phyloP scores from a whole-genome alignment of 2,888 invertebrate genomes.

The Diaphora mendica region DNA sequence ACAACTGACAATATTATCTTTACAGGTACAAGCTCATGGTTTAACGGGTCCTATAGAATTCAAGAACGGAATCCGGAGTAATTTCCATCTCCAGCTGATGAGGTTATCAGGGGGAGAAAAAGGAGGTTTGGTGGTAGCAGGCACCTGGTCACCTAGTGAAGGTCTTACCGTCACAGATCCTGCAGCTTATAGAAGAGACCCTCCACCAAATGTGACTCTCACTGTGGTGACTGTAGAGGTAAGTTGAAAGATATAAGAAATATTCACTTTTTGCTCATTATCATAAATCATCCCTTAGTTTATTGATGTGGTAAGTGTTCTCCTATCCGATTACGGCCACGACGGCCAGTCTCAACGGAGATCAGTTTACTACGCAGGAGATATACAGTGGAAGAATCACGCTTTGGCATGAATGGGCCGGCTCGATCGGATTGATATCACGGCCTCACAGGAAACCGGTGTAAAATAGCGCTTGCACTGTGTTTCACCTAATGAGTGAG shows the following conservation, averaged over 20 bases:
- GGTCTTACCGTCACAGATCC: constrained; percentile 94
- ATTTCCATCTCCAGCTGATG: constrained; percentile 94
- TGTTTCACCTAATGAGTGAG: no score
- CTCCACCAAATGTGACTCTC: constrained; percentile 93
- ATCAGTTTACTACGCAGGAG: no score
- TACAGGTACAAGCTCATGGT: constrained; percentile 92
- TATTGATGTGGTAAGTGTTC: no score
- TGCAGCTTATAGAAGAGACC: constrained; percentile 93
- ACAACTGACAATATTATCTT: background rate
- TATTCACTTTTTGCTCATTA: no score
- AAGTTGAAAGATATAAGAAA: constrained; percentile 30
- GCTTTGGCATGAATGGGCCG: no score
- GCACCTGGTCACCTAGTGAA: constrained; percentile 91
- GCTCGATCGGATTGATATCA: no score
- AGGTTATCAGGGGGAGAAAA: constrained; percentile 91
- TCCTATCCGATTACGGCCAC: no score
- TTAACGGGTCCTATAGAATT: constrained; percentile 96
- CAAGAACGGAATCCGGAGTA: constrained; percentile 92
- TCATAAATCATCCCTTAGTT: no score
- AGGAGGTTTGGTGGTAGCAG: constrained; percentile 90
- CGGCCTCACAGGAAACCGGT: no score
- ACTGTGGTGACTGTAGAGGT: constrained; percentile 97
- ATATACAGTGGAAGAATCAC: no score
- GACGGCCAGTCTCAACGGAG: no score
- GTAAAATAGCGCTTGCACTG: no score